Conservation (phyloP, 2,113 vertebrate species). For the Strigops habroptila region DNA sequence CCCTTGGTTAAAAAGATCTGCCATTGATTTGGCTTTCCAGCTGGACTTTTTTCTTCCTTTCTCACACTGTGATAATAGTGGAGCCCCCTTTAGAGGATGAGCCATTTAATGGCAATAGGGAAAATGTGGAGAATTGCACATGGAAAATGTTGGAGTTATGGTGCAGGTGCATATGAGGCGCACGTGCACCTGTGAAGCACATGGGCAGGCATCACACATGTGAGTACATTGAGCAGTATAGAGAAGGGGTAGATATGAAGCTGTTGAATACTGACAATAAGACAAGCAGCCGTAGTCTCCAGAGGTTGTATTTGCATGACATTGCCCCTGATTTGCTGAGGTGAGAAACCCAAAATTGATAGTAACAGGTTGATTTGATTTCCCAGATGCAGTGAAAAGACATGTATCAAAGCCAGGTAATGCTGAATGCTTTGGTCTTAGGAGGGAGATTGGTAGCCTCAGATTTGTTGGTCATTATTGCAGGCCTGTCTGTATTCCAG, state of each 20-base stretch:
- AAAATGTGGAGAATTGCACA: background rate
- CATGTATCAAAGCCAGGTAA: background rate
- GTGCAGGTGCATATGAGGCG: background rate
- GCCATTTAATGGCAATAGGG: background rate
- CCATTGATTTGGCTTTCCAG: background rate
- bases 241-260: background rate
- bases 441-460: background rate
- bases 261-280: background rate
- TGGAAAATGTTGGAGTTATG: background rate
- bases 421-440: background rate
- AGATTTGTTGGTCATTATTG: background rate
- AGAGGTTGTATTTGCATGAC: background rate
- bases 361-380: background rate
- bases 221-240: background rate
- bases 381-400: background rate
- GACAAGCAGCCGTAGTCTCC: background rate
- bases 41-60: background rate
- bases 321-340: background rate
- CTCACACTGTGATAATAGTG: background rate
- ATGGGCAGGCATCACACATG: background rate
- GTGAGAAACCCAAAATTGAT: background rate
- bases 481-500: background rate
- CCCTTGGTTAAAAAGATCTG: background rate
- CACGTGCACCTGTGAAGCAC: fast-evolving
- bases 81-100: background rate